phyloP scores from a whole-genome alignment of 2,888 invertebrate species.

The Lydus trimaculatus region DNA sequence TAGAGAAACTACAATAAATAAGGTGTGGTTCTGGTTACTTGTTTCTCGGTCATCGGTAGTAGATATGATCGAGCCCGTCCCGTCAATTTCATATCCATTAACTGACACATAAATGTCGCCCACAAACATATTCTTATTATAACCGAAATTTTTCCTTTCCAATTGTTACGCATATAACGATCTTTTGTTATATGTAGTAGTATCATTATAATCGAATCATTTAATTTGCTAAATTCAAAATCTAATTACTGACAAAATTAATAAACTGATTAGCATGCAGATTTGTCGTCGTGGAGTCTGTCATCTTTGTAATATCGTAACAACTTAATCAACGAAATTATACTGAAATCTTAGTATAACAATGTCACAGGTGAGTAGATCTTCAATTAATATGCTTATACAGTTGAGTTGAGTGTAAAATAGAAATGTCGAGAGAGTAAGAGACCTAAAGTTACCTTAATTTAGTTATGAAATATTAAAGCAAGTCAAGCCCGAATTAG shows the following conservation, averaged over 20 bases:
- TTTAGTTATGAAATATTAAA: slow-evolving; percentile 58
- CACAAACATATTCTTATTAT: slow-evolving; percentile 1
- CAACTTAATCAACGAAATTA: slow-evolving; percentile 57
- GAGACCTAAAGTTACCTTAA: slow-evolving; percentile 51
- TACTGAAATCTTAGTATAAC: slow-evolving; percentile 54
- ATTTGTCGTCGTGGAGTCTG: slow-evolving; percentile 36
- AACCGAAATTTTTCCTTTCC: no score
- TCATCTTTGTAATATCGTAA: slow-evolving; percentile 50
- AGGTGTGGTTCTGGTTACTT: slow-evolving; percentile 17
- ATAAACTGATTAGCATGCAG: slow-evolving; percentile 57
- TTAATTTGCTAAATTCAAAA: slow-evolving; percentile 47
- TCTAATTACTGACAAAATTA: slow-evolving; percentile 51
- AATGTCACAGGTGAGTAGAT: slow-evolving; percentile 53
- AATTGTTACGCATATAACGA: no score
- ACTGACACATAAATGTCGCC: slow-evolving; percentile 19
- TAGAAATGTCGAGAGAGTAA: slow-evolving; percentile 13
- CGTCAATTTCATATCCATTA: slow-evolving; percentile 37
- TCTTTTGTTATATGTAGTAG: background rate
- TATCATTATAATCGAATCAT: slow-evolving; percentile 36
- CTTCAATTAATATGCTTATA: slow-evolving; percentile 55
- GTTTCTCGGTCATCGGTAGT: slow-evolving; percentile 37
- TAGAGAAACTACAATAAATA: slow-evolving; percentile 11
- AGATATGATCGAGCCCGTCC: slow-evolving; percentile 37
- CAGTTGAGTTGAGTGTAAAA: background rate
- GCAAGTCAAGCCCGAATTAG: slow-evolving; percentile 51